Conservation (phyloP, 2,113 vertebrate genomes). For the Vulpes ferrilata region DNA sequence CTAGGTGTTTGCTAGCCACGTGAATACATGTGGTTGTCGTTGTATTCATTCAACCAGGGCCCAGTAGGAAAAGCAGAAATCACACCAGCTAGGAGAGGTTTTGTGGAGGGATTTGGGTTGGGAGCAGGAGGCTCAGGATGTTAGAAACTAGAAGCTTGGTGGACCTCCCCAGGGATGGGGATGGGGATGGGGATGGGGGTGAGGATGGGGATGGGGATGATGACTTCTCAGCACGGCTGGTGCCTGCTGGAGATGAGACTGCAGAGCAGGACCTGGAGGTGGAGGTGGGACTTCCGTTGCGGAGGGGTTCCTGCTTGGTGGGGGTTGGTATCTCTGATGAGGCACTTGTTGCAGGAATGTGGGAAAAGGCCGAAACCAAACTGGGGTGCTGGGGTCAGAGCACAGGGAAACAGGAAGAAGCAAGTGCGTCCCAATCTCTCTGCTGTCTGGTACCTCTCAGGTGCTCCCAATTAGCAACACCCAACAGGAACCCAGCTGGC, state of each 20-base stretch:
- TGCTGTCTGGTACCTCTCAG: neutral
- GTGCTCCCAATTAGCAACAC: neutral
- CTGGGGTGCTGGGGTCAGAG: neutral
- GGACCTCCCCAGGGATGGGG: neutral
- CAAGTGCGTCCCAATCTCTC: neutral
- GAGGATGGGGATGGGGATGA: too few relatives aligned
- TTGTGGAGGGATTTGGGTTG: neutral
- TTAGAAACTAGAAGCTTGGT: neutral
- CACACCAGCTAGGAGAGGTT: neutral
- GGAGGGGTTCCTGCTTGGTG: neutral
- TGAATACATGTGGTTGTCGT: too few relatives aligned
- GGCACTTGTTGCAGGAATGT: neutral
- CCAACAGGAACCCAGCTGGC: neutral
- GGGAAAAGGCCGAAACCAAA: neutral
- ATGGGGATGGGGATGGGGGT: neutral
- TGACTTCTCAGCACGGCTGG: neutral
- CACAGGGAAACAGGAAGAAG: neutral
- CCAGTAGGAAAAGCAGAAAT: neutral
- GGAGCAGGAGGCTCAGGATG: neutral
- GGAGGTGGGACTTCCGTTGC: too few relatives aligned
- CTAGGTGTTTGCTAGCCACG: neutral
- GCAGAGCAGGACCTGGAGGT: neutral
- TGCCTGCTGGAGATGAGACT: neutral
- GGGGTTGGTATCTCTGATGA: neutral
- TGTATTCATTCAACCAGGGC: too few relatives aligned